phyloP scores from a whole-genome alignment of 2,797 vertebrate genomes.

The Coregonus sp. region DNA sequence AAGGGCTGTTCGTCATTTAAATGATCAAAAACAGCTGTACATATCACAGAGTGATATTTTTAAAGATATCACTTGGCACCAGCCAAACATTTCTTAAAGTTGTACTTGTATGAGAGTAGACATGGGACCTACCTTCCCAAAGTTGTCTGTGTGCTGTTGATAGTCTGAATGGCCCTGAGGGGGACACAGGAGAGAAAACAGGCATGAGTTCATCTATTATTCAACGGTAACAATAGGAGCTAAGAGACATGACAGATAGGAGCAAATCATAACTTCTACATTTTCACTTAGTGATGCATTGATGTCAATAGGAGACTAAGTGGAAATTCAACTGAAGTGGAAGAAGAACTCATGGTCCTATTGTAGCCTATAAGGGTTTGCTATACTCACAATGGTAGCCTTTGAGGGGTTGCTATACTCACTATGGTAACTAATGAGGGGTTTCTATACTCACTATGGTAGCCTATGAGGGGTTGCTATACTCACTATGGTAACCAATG shows the following conservation, averaged over 20 bases:
- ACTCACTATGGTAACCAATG: background rate
- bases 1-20: background rate
- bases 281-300: background rate
- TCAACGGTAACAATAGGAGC: background rate
- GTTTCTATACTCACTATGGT: constrained; percentile 76
- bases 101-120: background rate
- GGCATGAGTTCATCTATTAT: background rate
- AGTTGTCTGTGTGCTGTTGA: constrained; percentile 94
- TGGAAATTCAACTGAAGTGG: background rate
- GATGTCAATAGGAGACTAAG: background rate
- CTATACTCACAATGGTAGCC: constrained; percentile 80
- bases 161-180: constrained; percentile 90
- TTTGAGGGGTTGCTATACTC: no score
- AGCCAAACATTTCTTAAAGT: background rate
- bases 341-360: background rate
- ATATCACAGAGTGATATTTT: constrained; percentile 10
- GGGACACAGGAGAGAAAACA: constrained; percentile 25
- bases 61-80: constrained; percentile 5
- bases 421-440: background rate
- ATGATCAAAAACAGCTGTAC: background rate
- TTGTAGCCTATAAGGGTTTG: background rate
- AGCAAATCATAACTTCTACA: background rate
- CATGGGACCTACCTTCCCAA: constrained; percentile 86
- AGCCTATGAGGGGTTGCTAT: no score
- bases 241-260: background rate